Evolutionary conservation across 2,888 invertebrate species (phyloP).

Genomic region (Onchidella celtica): DNA sequence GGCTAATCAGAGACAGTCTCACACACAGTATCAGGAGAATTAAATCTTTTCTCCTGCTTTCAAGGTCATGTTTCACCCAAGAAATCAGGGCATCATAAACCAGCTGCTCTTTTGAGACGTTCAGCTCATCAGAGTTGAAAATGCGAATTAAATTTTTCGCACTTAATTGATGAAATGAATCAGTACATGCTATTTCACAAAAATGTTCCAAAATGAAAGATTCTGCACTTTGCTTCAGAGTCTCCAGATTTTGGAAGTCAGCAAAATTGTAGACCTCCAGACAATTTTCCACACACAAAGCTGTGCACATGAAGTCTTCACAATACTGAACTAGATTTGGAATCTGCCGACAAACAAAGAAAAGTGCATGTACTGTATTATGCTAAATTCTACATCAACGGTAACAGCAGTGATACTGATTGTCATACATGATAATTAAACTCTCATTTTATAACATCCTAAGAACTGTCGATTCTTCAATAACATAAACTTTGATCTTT

Average conservation of each 20-base stretch:
- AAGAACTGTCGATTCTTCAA: too few species aligned
- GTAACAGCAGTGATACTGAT: too few species aligned
- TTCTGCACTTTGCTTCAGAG: conserved; percentile 88
- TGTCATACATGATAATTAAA: too few species aligned
- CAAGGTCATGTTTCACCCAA: conserved; percentile 90
- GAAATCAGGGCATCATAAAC: conserved; percentile 90
- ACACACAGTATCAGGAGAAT: conserved; percentile 87
- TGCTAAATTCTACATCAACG: too few species aligned
- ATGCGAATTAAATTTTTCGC: conserved; percentile 87
- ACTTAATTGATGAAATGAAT: conserved; percentile 88
- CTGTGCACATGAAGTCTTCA: conserved; percentile 90
- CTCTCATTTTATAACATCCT: too few species aligned
- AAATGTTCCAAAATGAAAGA: conserved; percentile 86
- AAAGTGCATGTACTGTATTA: conserved; percentile 4
- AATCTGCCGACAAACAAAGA: not conserved
- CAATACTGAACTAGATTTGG: conserved; percentile 88
- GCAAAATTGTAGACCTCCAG: conserved; percentile 92
- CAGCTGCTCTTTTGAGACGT: conserved; percentile 92
- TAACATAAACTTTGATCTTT: too few species aligned
- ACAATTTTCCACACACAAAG: conserved; percentile 93
- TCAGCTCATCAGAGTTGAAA: conserved; percentile 88
- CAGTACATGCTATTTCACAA: conserved; percentile 82
- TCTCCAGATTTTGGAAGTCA: conserved; percentile 91
- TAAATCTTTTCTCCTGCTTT: conserved; percentile 84
- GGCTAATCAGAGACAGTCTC: conserved; percentile 87